Percentiles rank a stretch among this genome's conserved stretches.
These are phyloP conservation scores for Sciurus niger DNA, from an alignment of 2,113 vertebrate genomes.

Conservation along the genomic window DNA sequence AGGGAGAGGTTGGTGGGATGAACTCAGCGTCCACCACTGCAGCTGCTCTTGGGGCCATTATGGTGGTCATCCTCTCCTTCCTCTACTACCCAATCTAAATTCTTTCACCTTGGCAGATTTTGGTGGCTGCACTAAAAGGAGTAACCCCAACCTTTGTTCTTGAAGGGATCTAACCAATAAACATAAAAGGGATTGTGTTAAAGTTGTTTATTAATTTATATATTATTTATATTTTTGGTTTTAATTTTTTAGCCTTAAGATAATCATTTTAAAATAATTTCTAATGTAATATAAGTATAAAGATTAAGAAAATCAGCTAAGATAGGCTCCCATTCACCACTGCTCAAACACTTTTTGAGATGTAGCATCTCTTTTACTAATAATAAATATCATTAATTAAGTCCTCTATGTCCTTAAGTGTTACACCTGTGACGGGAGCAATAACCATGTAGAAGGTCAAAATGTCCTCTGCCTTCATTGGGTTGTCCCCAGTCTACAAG, in stretches of 20 bases:
- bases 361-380: slow-evolving; percentile 3
- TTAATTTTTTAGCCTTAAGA: slow-evolving; percentile 44
- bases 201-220: slow-evolving; percentile 29
- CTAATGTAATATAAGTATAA: slow-evolving; percentile 27
- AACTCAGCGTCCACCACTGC: not conserved
- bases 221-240: slow-evolving; percentile 34
- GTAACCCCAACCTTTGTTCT: not conserved
- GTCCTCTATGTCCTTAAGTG: not conserved
- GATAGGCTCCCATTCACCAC: not conserved
- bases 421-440: not conserved
- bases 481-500: not conserved
- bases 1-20: not conserved
- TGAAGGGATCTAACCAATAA: not conserved
- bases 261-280: slow-evolving; percentile 37
- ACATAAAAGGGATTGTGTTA: slow-evolving; percentile 25
- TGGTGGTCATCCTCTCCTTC: not conserved
- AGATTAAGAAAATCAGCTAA: slow-evolving; percentile 54
- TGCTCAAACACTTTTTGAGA: slow-evolving; percentile 41
- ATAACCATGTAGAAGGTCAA: not conserved
- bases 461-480: not conserved
- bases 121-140: not conserved
- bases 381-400: not conserved
- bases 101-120: not conserved
- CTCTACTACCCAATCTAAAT: not conserved
- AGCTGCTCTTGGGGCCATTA: not conserved